Base-by-base conservation (phyloP, 2,113 vertebrate species). In the Larimichthys polyactis region DNA sequence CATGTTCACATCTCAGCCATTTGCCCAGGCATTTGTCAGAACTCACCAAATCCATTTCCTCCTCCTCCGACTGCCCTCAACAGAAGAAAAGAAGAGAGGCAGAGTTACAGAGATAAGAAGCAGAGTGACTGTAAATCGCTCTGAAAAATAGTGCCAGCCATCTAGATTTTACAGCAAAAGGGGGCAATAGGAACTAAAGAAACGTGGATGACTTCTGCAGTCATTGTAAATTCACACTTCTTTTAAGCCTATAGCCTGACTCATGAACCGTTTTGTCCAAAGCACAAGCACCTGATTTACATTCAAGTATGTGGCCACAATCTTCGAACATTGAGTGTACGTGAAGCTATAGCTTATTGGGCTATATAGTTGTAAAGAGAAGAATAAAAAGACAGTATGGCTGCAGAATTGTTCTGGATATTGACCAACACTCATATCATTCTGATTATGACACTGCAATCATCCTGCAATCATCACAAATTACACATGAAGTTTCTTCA, bases 21-120 rank as follows among this genome's bases (percentile, higher is more conserved):
- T 87, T 85, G 75, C 78, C 67, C 87, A 89, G 83, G 90, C 86
- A 90, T 90, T 91, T 83, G 69, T 88, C 94, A 87, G 88, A 95
- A 99, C 98, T 99, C 96, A 99, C 97, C 97, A 98, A 96, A 94
- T 98, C 97, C 96, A 98, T 97, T 94, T 98, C 97, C 95, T 99
- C 97, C 94, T 98, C 97, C 96, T 99, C 97, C 89, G 97, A 97
- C 98, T 99, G 97, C 94, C 95, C 95, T 94, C 96, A 81, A 95
- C 95, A 96, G 95, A 96, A 92, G 84, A 91, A 82, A 91, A 90
- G 67, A 93, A 85, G 83, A 93, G 71, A 91, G 77, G 78, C 79
- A 90, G 63, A 68, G 81, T 90, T 92, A 93, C 82, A 92, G 79
- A 78, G 71, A 27, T 58, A 87, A 74, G 54, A 84, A 85, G 79